Conservation (phyloP, 2,113 vertebrate genomes). For the Sturnira hondurensis region DNA sequence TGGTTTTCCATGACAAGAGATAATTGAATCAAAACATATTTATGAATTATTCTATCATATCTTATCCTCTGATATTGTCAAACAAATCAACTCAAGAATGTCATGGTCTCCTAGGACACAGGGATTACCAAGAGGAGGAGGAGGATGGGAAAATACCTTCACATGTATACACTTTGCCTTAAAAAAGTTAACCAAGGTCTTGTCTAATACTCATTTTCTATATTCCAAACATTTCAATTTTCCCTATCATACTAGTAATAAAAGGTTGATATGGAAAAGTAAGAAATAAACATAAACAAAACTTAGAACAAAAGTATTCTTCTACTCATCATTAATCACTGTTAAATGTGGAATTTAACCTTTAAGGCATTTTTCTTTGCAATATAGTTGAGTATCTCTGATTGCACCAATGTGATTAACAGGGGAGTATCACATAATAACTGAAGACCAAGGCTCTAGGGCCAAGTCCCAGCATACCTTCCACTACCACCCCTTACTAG, state of each 20-base stretch:
- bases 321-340: background rate
- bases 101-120: background rate
- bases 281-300: background rate
- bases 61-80: background rate
- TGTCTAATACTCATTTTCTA: background rate
- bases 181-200: background rate
- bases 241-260: background rate
- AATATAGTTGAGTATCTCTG: background rate
- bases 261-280: background rate
- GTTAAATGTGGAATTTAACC: background rate
- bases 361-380: background rate
- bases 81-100: background rate
- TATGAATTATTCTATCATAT: background rate
- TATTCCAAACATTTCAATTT: background rate
- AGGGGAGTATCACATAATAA: background rate
- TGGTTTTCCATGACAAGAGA: background rate
- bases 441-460: background rate
- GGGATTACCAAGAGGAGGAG: background rate
- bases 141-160: background rate
- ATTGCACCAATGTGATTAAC: background rate
- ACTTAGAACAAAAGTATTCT: background rate
- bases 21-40: background rate
- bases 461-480: background rate
- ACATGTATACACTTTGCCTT: background rate
- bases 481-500: background rate